Evolutionary conservation across 30 jellyfish, hydroid and myxozoan species (phyloP).

Genomic region (Clytia hemisphaerica): DNA sequence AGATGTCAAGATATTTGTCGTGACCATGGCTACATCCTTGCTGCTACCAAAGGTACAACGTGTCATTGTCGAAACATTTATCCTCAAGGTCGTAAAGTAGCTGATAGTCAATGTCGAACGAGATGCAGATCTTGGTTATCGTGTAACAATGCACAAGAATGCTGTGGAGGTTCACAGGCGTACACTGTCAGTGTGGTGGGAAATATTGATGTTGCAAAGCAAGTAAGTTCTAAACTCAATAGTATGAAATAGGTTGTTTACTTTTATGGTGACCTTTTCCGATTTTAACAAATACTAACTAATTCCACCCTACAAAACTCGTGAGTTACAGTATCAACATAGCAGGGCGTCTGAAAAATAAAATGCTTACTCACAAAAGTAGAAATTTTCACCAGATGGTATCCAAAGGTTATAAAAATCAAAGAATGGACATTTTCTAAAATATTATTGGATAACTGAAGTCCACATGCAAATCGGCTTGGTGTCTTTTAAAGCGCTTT

Average conservation of each 20-base stretch:
- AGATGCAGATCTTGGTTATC: constrained; percentile 1
- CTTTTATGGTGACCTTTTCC: not conserved
- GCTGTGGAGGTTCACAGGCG: constrained; percentile 16
- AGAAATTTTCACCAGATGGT: not conserved
- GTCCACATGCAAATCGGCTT: too few species aligned
- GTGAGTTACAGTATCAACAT: not conserved
- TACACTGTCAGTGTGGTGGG: constrained; percentile 23
- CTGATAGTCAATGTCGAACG: not conserved
- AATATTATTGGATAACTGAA: too few species aligned
- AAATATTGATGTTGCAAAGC: too few species aligned
- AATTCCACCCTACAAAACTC: not conserved
- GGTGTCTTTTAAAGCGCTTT: too few species aligned
- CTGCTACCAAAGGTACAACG: constrained; percentile 11
- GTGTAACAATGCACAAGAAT: not conserved
- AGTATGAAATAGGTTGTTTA: too few species aligned
- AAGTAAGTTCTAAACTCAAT: not conserved
- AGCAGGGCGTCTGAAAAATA: not conserved
- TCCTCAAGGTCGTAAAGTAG: constrained; percentile 2
- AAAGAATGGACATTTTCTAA: too few species aligned
- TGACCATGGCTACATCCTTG: constrained; percentile 8
- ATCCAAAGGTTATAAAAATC: too few species aligned
- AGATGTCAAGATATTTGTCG: constrained; percentile 12
- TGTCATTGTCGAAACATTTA: constrained; percentile 18
- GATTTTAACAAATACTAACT: not conserved
- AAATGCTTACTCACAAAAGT: not conserved